phyloP scores from a whole-genome alignment of 2,888 invertebrate genomes.

The Byasa hedistus region DNA sequence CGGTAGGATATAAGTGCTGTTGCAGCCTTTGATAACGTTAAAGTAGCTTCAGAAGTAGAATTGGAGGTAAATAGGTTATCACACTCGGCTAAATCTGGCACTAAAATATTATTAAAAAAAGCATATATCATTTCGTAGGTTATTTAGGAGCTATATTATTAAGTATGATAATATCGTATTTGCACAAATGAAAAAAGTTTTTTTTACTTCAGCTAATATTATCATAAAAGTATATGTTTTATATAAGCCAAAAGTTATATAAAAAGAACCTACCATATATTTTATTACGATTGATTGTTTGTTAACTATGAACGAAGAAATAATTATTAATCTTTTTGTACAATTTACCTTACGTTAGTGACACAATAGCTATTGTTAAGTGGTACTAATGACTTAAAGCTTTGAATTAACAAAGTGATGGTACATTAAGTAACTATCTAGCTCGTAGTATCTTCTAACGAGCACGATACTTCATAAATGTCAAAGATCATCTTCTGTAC shows the following conservation, averaged over 20 bases:
- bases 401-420: neutral
- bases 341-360: too few species aligned
- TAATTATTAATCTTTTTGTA: too few species aligned
- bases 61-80: neutral
- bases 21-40: neutral
- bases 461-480: neutral
- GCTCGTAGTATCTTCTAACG: neutral
- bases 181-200: too few species aligned
- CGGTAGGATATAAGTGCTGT: neutral
- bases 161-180: too few species aligned
- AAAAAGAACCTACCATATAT: too few species aligned
- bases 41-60: neutral
- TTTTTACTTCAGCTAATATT: too few species aligned
- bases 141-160: too few species aligned
- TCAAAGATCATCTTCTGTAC: neutral
- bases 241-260: too few species aligned
- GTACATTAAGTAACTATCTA: neutral
- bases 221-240: too few species aligned
- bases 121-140: too few species aligned
- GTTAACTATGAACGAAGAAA: too few species aligned
- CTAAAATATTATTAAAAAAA: neutral
- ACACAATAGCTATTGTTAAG: neutral
- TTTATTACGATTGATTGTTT: too few species aligned
- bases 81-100: neutral
- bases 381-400: neutral